These are phyloP conservation scores for Cephus sareptanus DNA, from an alignment of 2,888 invertebrate genomes.

Conservation along the genomic window DNA sequence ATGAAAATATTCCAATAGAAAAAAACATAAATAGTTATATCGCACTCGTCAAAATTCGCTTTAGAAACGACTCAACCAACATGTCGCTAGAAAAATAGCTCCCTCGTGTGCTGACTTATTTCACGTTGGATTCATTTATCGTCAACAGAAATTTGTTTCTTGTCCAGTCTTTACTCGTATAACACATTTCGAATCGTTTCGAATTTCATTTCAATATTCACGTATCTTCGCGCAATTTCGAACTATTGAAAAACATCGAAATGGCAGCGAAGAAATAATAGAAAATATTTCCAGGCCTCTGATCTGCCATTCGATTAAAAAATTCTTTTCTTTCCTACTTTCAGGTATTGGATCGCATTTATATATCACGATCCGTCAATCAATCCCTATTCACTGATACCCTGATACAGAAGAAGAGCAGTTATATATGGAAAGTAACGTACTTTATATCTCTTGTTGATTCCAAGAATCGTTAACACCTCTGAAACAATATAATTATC, in stretches of 20 bases:
- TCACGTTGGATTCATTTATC: background rate
- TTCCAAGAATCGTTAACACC: background rate
- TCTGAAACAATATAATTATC: conserved; percentile 3
- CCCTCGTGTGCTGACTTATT: background rate
- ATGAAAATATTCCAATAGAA: background rate
- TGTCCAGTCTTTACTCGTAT: background rate
- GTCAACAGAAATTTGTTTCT: background rate
- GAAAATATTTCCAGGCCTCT: background rate
- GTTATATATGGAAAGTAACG: conserved; percentile 3
- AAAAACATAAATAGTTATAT: background rate
- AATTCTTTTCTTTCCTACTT: background rate
- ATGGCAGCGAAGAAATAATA: background rate
- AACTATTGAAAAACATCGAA: background rate
- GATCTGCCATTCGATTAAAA: background rate
- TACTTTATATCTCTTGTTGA: conserved; percentile 1
- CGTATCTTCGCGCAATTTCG: background rate
- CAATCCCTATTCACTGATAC: conserved; percentile 3
- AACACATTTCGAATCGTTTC: background rate
- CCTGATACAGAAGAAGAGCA: conserved; percentile 7
- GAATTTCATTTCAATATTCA: background rate
- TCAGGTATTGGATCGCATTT: background rate
- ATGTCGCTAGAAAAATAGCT: background rate
- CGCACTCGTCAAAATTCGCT: background rate
- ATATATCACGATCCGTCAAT: background rate
- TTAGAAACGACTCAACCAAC: background rate